These are phyloP conservation scores for Pogonomyrmex californicus DNA, from an alignment of 1,140 invertebrate species.

Conservation along the genomic window DNA sequence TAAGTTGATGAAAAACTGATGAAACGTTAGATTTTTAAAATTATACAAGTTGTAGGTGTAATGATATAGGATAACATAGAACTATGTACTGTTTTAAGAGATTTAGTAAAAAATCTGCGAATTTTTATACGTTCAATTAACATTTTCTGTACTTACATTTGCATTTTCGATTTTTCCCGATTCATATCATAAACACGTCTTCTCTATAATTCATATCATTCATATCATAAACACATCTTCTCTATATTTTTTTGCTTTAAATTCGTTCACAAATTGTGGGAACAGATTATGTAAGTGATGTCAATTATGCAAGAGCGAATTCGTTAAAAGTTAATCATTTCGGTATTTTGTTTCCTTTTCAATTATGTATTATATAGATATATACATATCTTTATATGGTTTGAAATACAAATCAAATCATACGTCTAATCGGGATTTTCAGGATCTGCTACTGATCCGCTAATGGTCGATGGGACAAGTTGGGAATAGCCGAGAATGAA, in stretches of 20 bases:
- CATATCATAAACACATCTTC: neutral
- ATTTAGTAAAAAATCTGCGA: neutral
- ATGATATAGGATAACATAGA: neutral
- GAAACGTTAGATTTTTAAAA: conserved; percentile 36
- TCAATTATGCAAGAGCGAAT: neutral
- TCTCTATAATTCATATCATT: too few relatives aligned
- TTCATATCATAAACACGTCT: too few relatives aligned
- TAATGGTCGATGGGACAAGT: conserved; percentile 74
- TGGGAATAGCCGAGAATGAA: conserved; percentile 66
- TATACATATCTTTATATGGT: neutral
- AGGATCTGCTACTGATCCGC: conserved; percentile 77
- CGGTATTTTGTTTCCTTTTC: conserved; percentile 23
- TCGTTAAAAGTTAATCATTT: conserved; percentile 29
- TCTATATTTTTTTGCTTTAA: neutral
- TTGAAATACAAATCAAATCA: conserved; percentile 69
- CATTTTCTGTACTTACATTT: neutral
- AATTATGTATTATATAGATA: conserved; percentile 38
- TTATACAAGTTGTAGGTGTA: neutral
- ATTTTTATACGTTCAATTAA: neutral
- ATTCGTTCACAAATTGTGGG: neutral
- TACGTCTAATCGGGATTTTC: conserved; percentile 79
- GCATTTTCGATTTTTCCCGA: neutral
- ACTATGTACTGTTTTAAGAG: neutral
- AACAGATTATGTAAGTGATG: neutral
- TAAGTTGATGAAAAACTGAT: conserved; percentile 26